These are phyloP conservation scores for Schizaphis graminum DNA, from an alignment of 2,888 invertebrate species.

Conservation along the genomic window DNA sequence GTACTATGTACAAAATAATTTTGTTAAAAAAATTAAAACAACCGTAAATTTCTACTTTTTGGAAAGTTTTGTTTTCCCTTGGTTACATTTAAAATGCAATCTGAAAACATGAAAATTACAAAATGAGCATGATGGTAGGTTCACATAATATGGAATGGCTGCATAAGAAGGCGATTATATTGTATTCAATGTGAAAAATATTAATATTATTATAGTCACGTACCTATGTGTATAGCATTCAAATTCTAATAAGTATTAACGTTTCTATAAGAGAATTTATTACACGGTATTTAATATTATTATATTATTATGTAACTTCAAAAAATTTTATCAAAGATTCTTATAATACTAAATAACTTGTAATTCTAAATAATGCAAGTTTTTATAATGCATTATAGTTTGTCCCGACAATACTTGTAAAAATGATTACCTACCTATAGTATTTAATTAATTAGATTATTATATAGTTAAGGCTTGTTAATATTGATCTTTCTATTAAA, in stretches of 20 bases:
- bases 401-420: background rate
- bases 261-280: background rate
- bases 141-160: background rate
- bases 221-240: background rate
- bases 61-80: background rate
- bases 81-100: background rate
- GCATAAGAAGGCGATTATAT: background rate
- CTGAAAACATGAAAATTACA: background rate
- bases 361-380: background rate
- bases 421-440: background rate
- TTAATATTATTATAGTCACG: background rate
- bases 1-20: background rate
- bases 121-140: background rate
- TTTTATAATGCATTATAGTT: background rate
- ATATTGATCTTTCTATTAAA: background rate
- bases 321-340: background rate
- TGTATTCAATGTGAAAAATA: background rate
- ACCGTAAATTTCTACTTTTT: background rate
- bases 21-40: background rate
- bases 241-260: background rate
- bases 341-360: background rate
- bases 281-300: background rate
- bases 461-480: background rate
- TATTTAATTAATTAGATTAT: background rate
- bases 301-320: background rate